Base-by-base conservation (phyloP, 2,797 vertebrate species). In the Dermochelys coriacea region DNA sequence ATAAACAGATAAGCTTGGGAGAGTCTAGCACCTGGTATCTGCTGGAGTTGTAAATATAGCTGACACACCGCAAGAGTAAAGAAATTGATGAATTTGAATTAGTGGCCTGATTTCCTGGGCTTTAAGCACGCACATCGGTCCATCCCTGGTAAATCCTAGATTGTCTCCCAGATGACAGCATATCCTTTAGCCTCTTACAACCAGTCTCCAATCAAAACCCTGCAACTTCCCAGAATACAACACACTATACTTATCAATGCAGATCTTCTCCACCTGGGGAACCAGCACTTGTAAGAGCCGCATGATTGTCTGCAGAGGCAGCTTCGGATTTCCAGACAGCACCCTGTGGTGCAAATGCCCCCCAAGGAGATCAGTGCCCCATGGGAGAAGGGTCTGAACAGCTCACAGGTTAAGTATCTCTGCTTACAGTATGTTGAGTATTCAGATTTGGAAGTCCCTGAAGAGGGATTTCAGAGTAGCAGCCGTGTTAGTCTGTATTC, bases 191-290 rank as follows among this genome's bases (percentile, higher is more conserved):
- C 81, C 50, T 37, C 64, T 25, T 52, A n/a, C 37, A 83, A 25
- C 84, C 79, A 16, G 37, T 81, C 95, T 1, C 4, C 12, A 49
- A 2, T 47, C 75, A 51, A 11, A n/a, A 27, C 74, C 50, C 59
- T 82, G 45, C 55, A 64, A 37, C 37, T 34, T 50, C 34, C 59
- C 4, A 71, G 16, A 88, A 47, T 8, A 31, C 61, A 15, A 68
- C 12, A 23, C 18, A 81, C 98, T 90, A n/a, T 97, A 99, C 99
- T 99, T 99, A 98, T 99, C 99, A 10, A 99, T 99, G 98, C 99
- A 99, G 98, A 99, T 99, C 98, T 99, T 99, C 98, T 99, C 99
- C 98, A 99, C 99, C 96, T 99, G 99, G 25, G 99, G 99, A 15
- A 99, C 99, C 83, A 99, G 98, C 86, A 99, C 99, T 97, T 99